Percentiles rank a stretch among this genome's conserved stretches.
These are phyloP conservation scores for Tineola bisselliella DNA, from an alignment of 2,888 invertebrate genomes.

Conservation along the genomic window DNA sequence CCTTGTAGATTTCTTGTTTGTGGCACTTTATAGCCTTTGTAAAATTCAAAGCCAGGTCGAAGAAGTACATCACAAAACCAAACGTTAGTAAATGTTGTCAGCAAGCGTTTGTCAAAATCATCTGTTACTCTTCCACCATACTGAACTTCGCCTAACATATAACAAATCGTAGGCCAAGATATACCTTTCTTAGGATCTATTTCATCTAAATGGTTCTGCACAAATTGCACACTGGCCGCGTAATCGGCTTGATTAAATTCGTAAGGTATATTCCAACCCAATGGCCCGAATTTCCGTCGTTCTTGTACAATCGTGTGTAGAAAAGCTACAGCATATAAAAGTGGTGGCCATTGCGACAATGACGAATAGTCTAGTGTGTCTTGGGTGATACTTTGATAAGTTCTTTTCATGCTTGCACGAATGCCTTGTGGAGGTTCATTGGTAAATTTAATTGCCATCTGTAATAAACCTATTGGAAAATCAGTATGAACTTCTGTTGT, in stretches of 20 bases:
- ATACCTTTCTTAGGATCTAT: constrained; percentile 97
- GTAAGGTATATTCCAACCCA: constrained; percentile 97
- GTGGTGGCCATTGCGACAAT: constrained; percentile 91
- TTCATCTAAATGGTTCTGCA: constrained; percentile 96
- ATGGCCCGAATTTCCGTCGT: constrained; percentile 92
- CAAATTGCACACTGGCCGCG: constrained; percentile 93
- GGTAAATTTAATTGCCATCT: constrained; percentile 97
- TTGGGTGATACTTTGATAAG: constrained; percentile 89
- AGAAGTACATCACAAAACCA: constrained; percentile 95
- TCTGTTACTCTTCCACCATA: constrained; percentile 95
- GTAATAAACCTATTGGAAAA: constrained; percentile 87
- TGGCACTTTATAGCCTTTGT: constrained; percentile 92
- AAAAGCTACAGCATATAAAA: constrained; percentile 94
- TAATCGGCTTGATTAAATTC: constrained; percentile 98
- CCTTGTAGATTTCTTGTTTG: constrained; percentile 78
- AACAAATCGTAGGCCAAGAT: constrained; percentile 96
- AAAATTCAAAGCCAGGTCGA: constrained; percentile 90
- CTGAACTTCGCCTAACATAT: constrained; percentile 94
- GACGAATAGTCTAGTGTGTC: constrained; percentile 93
- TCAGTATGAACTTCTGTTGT: constrained; percentile 94
- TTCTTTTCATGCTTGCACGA: constrained; percentile 90
- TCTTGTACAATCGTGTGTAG: constrained; percentile 96
- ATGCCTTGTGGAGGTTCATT: constrained; percentile 98
- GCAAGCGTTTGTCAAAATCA: constrained; percentile 93
- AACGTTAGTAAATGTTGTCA: constrained; percentile 92